Evolutionary conservation across 2,888 invertebrate species (phyloP).

Genomic region (Dioctria linearis): DNA sequence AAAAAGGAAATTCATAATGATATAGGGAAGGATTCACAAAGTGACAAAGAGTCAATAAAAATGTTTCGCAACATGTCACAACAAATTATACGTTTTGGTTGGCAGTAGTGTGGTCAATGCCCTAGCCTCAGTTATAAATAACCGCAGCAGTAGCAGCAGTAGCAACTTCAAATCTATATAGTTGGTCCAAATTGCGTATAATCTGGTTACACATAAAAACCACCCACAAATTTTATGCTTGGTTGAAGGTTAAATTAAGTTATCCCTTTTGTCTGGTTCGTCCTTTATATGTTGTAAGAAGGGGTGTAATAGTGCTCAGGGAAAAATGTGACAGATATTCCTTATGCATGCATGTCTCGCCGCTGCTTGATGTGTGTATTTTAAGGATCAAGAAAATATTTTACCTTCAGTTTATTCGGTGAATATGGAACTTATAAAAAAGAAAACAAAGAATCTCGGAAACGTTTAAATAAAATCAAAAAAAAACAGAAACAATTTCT

Average conservation of each 20-base stretch:
- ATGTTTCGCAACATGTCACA: constrained; percentile 40
- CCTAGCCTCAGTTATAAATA: constrained; percentile 11
- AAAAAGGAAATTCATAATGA: constrained; percentile 31
- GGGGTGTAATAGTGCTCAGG: background rate
- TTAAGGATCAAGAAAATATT: too few species aligned
- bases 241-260: constrained; percentile 44
- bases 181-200: constrained; percentile 49
- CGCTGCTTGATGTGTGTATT: too few species aligned
- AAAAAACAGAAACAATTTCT: constrained; percentile 30
- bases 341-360: too few species aligned
- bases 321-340: too few species aligned
- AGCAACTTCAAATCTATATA: constrained; percentile 4
- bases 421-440: background rate
- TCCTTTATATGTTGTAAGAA: background rate
- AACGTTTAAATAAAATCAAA: constrained; percentile 14
- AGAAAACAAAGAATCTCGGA: background rate
- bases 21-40: background rate
- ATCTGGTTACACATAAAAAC: constrained; percentile 45
- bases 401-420: background rate
- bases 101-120: background rate
- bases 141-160: background rate
- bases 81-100: constrained; percentile 35
- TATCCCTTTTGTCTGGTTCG: constrained; percentile 44
- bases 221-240: constrained; percentile 50
- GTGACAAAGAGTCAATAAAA: constrained; percentile 26